Percentiles rank a stretch among this genome's conserved stretches.
phyloP scores from a whole-genome alignment of 2,888 invertebrate species.

The Serripes groenlandicus region DNA sequence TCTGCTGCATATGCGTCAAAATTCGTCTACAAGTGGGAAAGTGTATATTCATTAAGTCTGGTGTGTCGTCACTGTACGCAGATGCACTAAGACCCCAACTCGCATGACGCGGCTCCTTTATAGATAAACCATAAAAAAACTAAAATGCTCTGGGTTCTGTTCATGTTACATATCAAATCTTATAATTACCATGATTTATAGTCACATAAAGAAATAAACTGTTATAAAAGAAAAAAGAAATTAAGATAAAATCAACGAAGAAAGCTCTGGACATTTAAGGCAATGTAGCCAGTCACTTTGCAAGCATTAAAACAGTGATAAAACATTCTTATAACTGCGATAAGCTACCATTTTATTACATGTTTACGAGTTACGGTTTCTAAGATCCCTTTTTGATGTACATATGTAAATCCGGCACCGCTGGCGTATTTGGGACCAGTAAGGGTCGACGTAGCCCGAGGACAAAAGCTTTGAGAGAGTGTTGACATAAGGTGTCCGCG shows the following conservation, averaged over 20 bases:
- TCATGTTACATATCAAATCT: too few relatives aligned
- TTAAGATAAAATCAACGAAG: slow-evolving; percentile 2
- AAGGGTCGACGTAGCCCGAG: slow-evolving; percentile 11
- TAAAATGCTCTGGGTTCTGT: too few relatives aligned
- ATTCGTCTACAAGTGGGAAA: too few relatives aligned
- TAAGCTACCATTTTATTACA: slow-evolving; percentile 2
- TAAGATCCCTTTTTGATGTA: slow-evolving; percentile 4
- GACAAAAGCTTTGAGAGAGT: slow-evolving; percentile 5
- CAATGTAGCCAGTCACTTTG: background rate
- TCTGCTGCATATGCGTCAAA: too few relatives aligned
- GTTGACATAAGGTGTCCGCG: slow-evolving; percentile 25
- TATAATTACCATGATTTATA: too few relatives aligned
- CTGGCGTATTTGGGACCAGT: slow-evolving; percentile 17
- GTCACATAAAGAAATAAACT: too few relatives aligned
- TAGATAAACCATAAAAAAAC: too few relatives aligned
- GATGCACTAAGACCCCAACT: too few relatives aligned
- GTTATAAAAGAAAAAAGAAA: background rate
- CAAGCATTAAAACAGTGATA: background rate
- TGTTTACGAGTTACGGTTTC: background rate
- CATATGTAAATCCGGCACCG: background rate
- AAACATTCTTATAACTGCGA: background rate
- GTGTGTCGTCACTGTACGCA: too few relatives aligned
- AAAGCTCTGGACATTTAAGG: background rate
- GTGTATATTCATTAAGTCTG: too few relatives aligned
- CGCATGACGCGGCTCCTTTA: too few relatives aligned